Conservation (phyloP, 2,888 invertebrate species). For the Oscheius sp. region DNA sequence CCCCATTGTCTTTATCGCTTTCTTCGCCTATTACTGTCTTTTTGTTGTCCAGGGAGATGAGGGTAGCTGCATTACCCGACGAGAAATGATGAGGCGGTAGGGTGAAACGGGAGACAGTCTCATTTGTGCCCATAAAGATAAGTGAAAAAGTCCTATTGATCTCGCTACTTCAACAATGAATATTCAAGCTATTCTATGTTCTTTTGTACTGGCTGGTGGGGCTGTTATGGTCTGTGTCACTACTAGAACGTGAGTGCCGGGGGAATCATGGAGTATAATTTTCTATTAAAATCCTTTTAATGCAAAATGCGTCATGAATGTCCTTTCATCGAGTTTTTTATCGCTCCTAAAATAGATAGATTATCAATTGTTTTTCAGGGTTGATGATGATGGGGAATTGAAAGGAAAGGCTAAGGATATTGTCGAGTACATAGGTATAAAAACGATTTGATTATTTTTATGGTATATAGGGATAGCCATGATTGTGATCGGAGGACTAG, state of each 20-base stretch:
- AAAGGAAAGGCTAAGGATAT: conserved; percentile 32
- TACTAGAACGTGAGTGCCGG: conserved; percentile 40
- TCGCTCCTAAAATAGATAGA: too few relatives aligned
- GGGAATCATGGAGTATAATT: not conserved
- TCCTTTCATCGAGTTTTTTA: too few relatives aligned
- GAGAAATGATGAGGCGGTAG: conserved; percentile 21
- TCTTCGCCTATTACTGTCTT: conserved; percentile 64
- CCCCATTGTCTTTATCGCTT: conserved; percentile 55
- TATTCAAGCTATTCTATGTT: conserved; percentile 48
- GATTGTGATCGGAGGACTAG: conserved; percentile 39
- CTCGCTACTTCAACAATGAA: conserved; percentile 37
- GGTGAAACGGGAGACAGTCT: not conserved
- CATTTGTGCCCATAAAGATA: conserved; percentile 4
- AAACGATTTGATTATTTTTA: not conserved
- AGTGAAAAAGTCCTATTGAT: conserved; percentile 12
- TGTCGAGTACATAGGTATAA: not conserved
- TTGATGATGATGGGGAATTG: conserved; percentile 43
- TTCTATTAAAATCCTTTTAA: too few relatives aligned
- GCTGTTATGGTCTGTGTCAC: conserved; percentile 48
- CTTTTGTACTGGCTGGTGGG: conserved; percentile 46
- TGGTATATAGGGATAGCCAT: conserved; percentile 33
- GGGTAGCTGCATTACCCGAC: conserved; percentile 37
- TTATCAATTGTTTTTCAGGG: conserved; percentile 24
- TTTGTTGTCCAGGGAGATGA: conserved; percentile 64
- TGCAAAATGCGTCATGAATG: too few relatives aligned